These are phyloP conservation scores for Tetramorium simillimum DNA, from an alignment of 1,140 invertebrate genomes.

Conservation along the genomic window DNA sequence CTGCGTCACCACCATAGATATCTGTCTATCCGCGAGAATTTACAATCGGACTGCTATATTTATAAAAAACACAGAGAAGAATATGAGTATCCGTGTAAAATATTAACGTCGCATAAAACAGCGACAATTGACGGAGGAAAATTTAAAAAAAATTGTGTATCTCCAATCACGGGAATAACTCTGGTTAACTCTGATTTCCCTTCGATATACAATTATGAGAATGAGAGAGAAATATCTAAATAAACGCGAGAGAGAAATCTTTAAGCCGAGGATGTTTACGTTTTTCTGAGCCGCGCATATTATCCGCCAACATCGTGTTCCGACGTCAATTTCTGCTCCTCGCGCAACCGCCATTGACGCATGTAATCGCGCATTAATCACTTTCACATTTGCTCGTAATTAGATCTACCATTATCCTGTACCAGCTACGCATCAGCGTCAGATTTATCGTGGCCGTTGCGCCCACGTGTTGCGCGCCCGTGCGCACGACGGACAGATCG, in stretches of 20 bases:
- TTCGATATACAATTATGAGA: too few species aligned
- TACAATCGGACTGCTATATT: background rate
- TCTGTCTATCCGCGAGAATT: background rate
- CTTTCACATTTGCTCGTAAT: slow-evolving; percentile 33
- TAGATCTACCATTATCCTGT: slow-evolving; percentile 26
- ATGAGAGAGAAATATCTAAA: too few species aligned
- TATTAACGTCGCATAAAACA: background rate
- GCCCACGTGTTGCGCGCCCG: slow-evolving; percentile 27
- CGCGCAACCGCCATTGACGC: background rate
- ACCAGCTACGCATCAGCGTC: background rate
- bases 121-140: background rate
- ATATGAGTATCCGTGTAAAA: background rate
- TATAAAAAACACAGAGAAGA: background rate
- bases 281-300: background rate
- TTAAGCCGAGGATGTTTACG: background rate
- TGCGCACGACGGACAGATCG: background rate
- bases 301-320: background rate
- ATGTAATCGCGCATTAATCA: slow-evolving; percentile 36
- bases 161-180: too few species aligned
- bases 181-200: too few species aligned
- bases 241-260: background rate
- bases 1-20: background rate
- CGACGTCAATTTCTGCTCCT: background rate
- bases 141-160: background rate
- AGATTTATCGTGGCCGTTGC: background rate